Percentiles rank a stretch among this genome's conserved stretches.
phyloP scores from a whole-genome alignment of 2,888 invertebrate species.

The Acanthosoma haemorrhoidale region DNA sequence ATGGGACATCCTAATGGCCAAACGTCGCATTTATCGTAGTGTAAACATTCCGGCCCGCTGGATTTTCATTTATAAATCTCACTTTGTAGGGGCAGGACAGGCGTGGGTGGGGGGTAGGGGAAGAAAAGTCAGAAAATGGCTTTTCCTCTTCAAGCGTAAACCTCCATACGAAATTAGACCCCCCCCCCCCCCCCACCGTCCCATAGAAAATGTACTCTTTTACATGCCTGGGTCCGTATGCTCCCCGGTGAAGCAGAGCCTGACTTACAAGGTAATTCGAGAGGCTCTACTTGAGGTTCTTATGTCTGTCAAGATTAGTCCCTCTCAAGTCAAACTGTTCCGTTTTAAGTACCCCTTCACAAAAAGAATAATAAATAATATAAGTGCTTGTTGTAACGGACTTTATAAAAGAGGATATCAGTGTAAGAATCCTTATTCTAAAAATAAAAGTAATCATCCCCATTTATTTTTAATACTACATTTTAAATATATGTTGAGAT shows the following conservation, averaged over 20 bases:
- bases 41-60: constrained; percentile 11
- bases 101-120: not conserved
- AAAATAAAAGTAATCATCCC: too few species aligned
- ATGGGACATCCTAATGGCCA: not conserved
- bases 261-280: not conserved
- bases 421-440: too few species aligned
- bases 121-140: constrained; percentile 4
- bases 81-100: not conserved
- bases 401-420: too few species aligned
- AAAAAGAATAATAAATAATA: constrained; percentile 2
- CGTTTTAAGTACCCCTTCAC: not conserved
- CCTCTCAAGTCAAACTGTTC: not conserved
- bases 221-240: not conserved
- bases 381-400: not conserved
- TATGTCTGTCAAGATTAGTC: not conserved
- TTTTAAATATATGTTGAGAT: too few species aligned
- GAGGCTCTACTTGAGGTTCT: not conserved
- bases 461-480: too few species aligned
- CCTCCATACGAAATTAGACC: constrained; percentile 16
- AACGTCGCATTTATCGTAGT: constrained; percentile 9
- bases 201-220: constrained; percentile 1
- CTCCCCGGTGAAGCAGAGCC: not conserved
- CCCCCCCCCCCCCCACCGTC: too few species aligned
- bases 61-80: constrained; percentile 15
- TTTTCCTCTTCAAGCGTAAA: constrained; percentile 15